phyloP scores from a whole-genome alignment of 2,888 invertebrate genomes.

The Hyalella azteca region DNA sequence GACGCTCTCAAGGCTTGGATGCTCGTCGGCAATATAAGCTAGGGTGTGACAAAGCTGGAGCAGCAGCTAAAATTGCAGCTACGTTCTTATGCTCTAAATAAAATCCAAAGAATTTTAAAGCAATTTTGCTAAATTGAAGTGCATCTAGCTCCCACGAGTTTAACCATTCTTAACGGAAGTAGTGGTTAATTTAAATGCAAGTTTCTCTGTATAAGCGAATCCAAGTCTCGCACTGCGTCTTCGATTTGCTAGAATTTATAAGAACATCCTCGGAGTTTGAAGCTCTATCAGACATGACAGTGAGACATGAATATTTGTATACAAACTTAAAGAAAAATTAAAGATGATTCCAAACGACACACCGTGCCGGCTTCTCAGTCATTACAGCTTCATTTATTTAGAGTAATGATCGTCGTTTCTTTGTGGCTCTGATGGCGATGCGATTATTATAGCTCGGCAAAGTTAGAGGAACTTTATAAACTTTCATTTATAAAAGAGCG shows the following conservation, averaged over 20 bases:
- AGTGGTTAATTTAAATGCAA: background rate
- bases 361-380: no score
- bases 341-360: no score
- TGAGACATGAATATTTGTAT: no score
- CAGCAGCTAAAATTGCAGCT: background rate
- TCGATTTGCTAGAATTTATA: background rate
- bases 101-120: background rate
- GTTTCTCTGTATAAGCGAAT: background rate
- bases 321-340: no score
- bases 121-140: background rate
- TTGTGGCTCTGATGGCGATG: no score
- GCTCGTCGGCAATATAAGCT: background rate
- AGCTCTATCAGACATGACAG: no score
- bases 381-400: no score
- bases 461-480: no score
- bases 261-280: background rate
- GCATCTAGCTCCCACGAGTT: background rate
- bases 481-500: no score
- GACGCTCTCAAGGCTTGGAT: background rate
- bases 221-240: background rate
- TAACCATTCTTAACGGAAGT: background rate
- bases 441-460: no score
- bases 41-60: background rate
- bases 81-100: background rate
- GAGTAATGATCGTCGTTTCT: no score